Percentiles rank a stretch among this genome's conserved stretches.
Evolutionary conservation across 2,888 invertebrate species (phyloP).

Genomic region (Drosophila paramelanica): DNA sequence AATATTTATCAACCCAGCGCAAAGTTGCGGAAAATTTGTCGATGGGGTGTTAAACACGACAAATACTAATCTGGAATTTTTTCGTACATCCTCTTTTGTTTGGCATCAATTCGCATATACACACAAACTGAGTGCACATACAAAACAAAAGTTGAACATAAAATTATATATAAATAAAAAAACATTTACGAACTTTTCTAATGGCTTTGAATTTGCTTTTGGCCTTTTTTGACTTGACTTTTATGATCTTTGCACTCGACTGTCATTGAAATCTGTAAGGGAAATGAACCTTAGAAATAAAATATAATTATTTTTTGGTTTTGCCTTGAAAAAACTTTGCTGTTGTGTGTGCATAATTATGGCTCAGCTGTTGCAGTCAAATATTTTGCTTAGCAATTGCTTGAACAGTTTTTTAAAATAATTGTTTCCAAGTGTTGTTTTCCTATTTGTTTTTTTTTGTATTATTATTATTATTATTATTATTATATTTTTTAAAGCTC

Average conservation of each 20-base stretch:
- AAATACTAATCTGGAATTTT: slow-evolving; percentile 39
- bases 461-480: no score
- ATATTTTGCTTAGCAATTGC: slow-evolving; percentile 1
- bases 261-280: slow-evolving; percentile 25
- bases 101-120: slow-evolving; percentile 25
- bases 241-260: slow-evolving; percentile 18
- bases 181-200: slow-evolving; percentile 1
- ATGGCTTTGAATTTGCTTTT: not conserved
- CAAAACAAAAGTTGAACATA: not conserved
- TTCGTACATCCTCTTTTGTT: slow-evolving; percentile 30
- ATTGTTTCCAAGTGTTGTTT: not conserved
- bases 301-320: slow-evolving; percentile 17
- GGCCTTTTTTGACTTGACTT: not conserved
- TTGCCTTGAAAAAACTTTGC: slow-evolving; percentile 40
- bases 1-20: not conserved
- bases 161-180: slow-evolving; percentile 3
- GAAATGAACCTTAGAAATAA: slow-evolving; percentile 38
- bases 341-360: slow-evolving; percentile 6
- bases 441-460: not conserved
- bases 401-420: not conserved
- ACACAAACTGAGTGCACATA: slow-evolving; percentile 21
- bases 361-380: slow-evolving; percentile 2
- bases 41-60: slow-evolving; percentile 32
- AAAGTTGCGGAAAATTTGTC: slow-evolving; percentile 9
- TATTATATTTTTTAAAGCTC: slow-evolving; percentile 11